These are phyloP conservation scores for Alloscopus bannaensis DNA, from an alignment of 2,888 invertebrate species.

Conservation along the genomic window DNA sequence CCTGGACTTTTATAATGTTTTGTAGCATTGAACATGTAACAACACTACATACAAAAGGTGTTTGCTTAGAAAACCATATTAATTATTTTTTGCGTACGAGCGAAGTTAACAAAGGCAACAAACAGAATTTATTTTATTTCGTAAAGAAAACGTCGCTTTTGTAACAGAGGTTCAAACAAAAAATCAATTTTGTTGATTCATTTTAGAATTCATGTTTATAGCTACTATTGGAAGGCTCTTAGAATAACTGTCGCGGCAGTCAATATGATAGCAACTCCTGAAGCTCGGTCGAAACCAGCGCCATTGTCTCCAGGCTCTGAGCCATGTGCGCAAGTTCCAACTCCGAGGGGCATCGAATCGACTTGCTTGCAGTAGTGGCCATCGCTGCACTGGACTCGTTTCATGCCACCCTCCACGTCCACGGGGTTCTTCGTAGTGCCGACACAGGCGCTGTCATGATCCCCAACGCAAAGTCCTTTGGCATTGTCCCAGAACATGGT, in stretches of 20 bases:
- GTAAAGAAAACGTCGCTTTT: background rate
- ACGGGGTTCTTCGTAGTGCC: slow-evolving; percentile 29
- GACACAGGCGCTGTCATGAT: slow-evolving; percentile 11
- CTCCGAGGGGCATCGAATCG: slow-evolving; percentile 16
- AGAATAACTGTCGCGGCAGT: background rate
- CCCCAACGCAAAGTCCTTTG: background rate
- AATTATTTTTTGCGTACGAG: background rate
- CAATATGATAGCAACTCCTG: background rate
- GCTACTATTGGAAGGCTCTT: background rate
- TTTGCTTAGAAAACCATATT: background rate
- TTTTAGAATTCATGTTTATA: background rate
- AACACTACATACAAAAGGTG: background rate
- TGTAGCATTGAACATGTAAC: no score
- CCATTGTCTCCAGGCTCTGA: background rate
- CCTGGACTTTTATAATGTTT: no score
- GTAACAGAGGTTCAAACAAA: background rate
- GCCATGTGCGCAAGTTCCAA: slow-evolving; percentile 23
- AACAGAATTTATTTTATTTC: background rate
- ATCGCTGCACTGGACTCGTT: slow-evolving; percentile 13
- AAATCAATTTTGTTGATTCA: background rate
- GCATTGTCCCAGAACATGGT: slow-evolving; percentile 28
- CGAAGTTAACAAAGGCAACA: background rate
- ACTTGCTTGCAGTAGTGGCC: slow-evolving; percentile 27
- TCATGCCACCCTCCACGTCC: slow-evolving; percentile 6
- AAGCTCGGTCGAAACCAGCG: no score